These are phyloP conservation scores for Typhlomys cinereus DNA, from an alignment of 2,113 vertebrate species.

Conservation along the genomic window DNA sequence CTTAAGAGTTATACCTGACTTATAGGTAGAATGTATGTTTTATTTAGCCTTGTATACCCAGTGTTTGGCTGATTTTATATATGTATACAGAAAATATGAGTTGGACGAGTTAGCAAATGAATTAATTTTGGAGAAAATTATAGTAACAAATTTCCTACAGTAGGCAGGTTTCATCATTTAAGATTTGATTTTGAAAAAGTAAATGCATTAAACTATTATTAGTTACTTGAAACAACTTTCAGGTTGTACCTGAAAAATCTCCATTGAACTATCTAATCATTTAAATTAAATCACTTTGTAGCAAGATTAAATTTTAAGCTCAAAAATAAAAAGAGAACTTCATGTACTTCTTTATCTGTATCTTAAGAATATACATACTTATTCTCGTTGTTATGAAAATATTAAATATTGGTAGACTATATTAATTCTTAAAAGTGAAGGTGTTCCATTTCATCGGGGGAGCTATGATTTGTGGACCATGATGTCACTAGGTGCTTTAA, in stretches of 20 bases:
- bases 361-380: conserved; percentile 40
- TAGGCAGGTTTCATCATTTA: conserved; percentile 28
- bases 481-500: conserved; percentile 35
- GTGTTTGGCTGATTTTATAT: neutral
- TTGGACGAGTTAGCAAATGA: neutral
- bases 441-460: neutral
- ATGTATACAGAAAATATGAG: conserved; percentile 18
- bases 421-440: conserved; percentile 47
- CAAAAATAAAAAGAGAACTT: neutral
- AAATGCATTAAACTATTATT: conserved; percentile 19
- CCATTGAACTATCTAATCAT: neutral
- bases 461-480: conserved; percentile 3
- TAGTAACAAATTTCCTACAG: neutral
- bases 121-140: conserved; percentile 17
- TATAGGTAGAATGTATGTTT: neutral
- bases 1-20: neutral
- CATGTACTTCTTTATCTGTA: neutral
- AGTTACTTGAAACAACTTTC: neutral
- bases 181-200: conserved; percentile 12
- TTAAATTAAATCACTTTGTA: neutral
- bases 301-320: conserved; percentile 19
- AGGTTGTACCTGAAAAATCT: neutral
- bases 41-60: neutral
- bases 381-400: conserved; percentile 3
- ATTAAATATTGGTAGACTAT: conserved; percentile 10